phyloP scores from a whole-genome alignment of 2,797 vertebrate species.

The Lepus townsendii region DNA sequence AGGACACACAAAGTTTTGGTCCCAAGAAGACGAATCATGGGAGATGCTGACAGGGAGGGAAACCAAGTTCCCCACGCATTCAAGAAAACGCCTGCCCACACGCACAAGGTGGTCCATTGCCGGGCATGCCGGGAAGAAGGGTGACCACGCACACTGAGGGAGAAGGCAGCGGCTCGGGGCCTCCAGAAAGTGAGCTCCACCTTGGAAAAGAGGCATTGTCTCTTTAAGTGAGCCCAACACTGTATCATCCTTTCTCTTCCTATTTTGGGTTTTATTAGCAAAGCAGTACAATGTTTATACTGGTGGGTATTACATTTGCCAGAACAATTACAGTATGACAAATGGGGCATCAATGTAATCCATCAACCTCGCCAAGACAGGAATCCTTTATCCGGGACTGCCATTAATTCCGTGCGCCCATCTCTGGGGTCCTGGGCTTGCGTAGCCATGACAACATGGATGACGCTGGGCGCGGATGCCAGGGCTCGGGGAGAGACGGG shows the following conservation, averaged over 20 bases:
- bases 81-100: not conserved
- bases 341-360: constrained; percentile 99
- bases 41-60: not conserved
- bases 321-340: constrained; percentile 99
- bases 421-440: constrained; percentile 98
- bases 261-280: constrained; percentile 97
- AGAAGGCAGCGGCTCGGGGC: not conserved
- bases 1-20: not conserved
- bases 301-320: constrained; percentile 99
- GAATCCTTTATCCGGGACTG: constrained; percentile 98
- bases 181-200: constrained; percentile 78
- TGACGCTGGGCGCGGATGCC: constrained; percentile 92
- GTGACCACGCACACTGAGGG: not conserved
- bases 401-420: constrained; percentile 95
- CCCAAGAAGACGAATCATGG: not conserved
- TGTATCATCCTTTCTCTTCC: constrained; percentile 96
- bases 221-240: constrained; percentile 90
- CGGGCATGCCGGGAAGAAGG: not conserved
- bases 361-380: constrained; percentile 98
- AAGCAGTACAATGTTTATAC: constrained; percentile 98
- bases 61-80: not conserved
- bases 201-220: constrained; percentile 89
- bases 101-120: not conserved
- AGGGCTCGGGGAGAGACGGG: constrained; percentile 92
- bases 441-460: constrained; percentile 97